Evolutionary conservation across 2,797 vertebrate species (phyloP).

Genomic region (Acridotheres tristis): DNA sequence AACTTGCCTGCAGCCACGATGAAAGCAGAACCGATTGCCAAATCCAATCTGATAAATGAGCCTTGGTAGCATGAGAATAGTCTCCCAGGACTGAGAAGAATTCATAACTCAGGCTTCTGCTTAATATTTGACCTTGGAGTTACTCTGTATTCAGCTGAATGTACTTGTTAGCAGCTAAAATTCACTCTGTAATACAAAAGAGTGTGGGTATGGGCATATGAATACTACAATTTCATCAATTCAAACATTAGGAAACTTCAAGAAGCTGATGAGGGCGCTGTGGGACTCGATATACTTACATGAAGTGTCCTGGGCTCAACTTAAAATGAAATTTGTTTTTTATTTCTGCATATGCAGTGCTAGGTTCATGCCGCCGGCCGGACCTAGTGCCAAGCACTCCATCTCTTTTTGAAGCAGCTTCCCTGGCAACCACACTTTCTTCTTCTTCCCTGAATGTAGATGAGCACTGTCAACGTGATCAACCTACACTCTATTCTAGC

Average conservation of each 20-base stretch:
- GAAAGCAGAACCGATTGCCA: neutral
- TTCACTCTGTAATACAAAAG: neutral
- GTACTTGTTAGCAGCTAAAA: neutral
- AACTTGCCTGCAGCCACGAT: neutral
- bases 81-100: neutral
- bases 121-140: neutral
- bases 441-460: conserved; percentile 77
- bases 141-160: neutral
- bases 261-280: neutral
- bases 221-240: neutral
- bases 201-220: neutral
- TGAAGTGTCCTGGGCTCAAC: neutral
- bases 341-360: conserved; percentile 50
- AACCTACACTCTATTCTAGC: conserved; percentile 72
- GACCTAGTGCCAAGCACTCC: conserved; percentile 80
- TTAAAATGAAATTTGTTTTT: neutral
- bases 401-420: conserved; percentile 80
- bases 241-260: neutral
- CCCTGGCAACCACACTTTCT: conserved; percentile 81
- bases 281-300: neutral
- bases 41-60: neutral
- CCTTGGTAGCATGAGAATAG: neutral
- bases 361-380: conserved; percentile 71
- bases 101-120: neutral
- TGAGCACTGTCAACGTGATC: conserved; percentile 71